These are phyloP conservation scores for Sinocyclocheilus grahami DNA, from an alignment of 2,113 vertebrate species.

Conservation along the genomic window DNA sequence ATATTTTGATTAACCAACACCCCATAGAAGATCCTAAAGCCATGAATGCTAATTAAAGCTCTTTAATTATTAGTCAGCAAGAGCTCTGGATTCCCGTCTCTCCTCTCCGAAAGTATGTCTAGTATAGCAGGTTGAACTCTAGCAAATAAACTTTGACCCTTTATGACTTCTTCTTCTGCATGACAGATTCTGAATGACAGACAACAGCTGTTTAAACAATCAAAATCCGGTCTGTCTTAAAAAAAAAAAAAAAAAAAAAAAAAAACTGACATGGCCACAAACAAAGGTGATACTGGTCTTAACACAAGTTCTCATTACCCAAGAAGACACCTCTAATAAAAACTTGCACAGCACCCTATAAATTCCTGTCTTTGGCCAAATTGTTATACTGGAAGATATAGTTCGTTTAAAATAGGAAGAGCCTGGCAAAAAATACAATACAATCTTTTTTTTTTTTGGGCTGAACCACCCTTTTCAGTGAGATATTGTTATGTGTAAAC, in stretches of 20 bases:
- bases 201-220: constrained; percentile 76
- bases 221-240: constrained; percentile 36
- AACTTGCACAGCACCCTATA: neutral
- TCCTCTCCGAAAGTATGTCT: constrained; percentile 53
- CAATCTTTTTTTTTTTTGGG: neutral
- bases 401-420: constrained; percentile 4
- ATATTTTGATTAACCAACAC: neutral
- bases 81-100: constrained; percentile 63
- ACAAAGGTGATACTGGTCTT: constrained; percentile 45
- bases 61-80: neutral
- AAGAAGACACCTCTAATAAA: neutral
- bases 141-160: constrained; percentile 54
- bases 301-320: neutral
- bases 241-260: constrained; percentile 34
- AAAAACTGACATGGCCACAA: constrained; percentile 36
- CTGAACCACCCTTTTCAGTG: constrained; percentile 20
- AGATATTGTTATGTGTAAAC: constrained; percentile 26
- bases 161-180: constrained; percentile 61
- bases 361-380: constrained; percentile 5
- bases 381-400: constrained; percentile 9
- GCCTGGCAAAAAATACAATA: neutral
- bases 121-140: constrained; percentile 60
- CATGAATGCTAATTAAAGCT: neutral
- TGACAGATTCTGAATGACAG: constrained; percentile 50
- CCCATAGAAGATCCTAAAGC: neutral